These are phyloP conservation scores for Clivina fossor DNA, from an alignment of 2,888 invertebrate species.

Conservation along the genomic window DNA sequence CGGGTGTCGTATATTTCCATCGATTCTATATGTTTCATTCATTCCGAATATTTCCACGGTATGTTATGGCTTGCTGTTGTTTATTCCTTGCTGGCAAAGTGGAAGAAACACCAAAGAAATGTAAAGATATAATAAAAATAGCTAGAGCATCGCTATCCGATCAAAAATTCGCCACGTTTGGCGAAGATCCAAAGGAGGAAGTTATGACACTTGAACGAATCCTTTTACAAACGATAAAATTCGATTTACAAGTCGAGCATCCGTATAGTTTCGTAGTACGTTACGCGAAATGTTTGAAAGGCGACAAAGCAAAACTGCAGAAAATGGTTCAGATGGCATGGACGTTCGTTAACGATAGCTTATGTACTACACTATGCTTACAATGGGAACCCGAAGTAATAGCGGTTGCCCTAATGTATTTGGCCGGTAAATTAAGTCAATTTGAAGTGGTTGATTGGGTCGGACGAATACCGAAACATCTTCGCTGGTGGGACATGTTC, in stretches of 20 bases:
- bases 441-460: conserved; percentile 94
- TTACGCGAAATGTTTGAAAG: conserved; percentile 92
- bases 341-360: conserved; percentile 98
- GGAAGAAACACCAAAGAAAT: conserved; percentile 99
- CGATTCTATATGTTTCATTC: conserved; percentile 99
- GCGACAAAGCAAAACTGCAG: conserved; percentile 88
- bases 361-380: conserved; percentile 93
- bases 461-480: conserved; percentile 73
- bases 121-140: conserved; percentile 93
- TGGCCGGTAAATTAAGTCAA: conserved; percentile 94
- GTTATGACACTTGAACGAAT: conserved; percentile 95
- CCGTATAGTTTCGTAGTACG: conserved; percentile 92
- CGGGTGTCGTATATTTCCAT: conserved; percentile 98
- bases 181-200: conserved; percentile 90
- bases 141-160: conserved; percentile 80
- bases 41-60: conserved; percentile 92
- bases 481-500: conserved; percentile 98
- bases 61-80: conserved; percentile 96
- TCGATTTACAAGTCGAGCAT: conserved; percentile 97
- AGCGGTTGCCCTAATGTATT: conserved; percentile 94
- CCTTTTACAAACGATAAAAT: conserved; percentile 95
- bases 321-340: conserved; percentile 99
- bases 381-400: conserved; percentile 99
- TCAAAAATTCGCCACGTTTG: conserved; percentile 85
- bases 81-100: conserved; percentile 98